Conservation (phyloP, 2,888 invertebrate genomes). For the Odontocolon sp. region DNA sequence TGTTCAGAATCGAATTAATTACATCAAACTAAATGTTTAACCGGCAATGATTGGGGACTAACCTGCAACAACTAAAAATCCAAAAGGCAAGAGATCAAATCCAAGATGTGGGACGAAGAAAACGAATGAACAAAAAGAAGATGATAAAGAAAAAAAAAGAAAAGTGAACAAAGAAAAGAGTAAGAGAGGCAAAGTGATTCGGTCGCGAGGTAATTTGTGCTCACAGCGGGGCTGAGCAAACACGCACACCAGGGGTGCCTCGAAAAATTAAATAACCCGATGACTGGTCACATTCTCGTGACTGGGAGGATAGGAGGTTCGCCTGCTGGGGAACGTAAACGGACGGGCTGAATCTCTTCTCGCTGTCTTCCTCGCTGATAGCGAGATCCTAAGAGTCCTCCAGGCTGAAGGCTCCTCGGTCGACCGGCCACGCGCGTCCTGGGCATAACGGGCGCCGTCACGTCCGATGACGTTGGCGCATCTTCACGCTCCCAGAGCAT, state of each 20-base stretch:
- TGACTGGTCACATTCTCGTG: slow-evolving; percentile 84
- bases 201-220: slow-evolving; percentile 85
- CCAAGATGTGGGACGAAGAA: slow-evolving; percentile 35
- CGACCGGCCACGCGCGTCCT: slow-evolving; percentile 58
- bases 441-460: slow-evolving; percentile 65
- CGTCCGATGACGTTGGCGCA: slow-evolving; percentile 65
- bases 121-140: slow-evolving; percentile 37
- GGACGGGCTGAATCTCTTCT: slow-evolving; percentile 39
- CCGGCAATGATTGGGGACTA: slow-evolving; percentile 40
- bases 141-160: slow-evolving; percentile 48
- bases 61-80: slow-evolving; percentile 53
- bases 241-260: slow-evolving; percentile 81
- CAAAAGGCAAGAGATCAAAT: slow-evolving; percentile 41
- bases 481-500: slow-evolving; percentile 41
- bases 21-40: neutral
- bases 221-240: slow-evolving; percentile 85
- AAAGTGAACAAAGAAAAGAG: slow-evolving; percentile 58
- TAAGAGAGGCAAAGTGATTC: slow-evolving; percentile 76
- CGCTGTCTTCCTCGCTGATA: slow-evolving; percentile 42
- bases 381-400: slow-evolving; percentile 44
- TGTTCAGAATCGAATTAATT: slow-evolving; percentile 10
- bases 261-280: slow-evolving; percentile 83
- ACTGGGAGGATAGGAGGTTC: slow-evolving; percentile 67
- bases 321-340: slow-evolving; percentile 43
- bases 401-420: slow-evolving; percentile 36